Conservation (phyloP, 2,113 vertebrate genomes). For the Poecile atricapillus region DNA sequence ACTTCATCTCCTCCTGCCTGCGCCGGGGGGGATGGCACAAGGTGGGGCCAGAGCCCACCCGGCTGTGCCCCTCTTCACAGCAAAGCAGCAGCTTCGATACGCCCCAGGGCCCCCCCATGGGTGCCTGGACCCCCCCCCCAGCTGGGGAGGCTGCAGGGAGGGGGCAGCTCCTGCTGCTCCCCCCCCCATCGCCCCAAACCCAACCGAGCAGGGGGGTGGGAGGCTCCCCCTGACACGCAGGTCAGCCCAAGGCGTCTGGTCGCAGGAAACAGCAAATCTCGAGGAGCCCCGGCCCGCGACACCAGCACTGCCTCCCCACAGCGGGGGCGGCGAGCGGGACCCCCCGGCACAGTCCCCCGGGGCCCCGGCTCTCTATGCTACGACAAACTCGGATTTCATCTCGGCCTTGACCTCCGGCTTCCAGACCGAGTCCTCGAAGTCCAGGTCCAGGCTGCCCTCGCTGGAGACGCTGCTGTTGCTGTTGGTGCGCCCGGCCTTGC, state of each 20-base stretch:
- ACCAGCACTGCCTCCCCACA: not conserved
- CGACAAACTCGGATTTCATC: slow-evolving; percentile 92
- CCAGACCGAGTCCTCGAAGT: slow-evolving; percentile 97
- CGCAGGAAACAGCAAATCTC: not conserved
- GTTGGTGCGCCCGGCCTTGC: slow-evolving; percentile 89
- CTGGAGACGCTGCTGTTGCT: slow-evolving; percentile 88
- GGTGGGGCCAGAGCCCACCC: not conserved
- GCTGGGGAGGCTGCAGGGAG: not conserved
- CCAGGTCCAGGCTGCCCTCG: slow-evolving; percentile 89
- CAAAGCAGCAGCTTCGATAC: slow-evolving; percentile 41
- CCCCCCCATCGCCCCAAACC: not conserved
- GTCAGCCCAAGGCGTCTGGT: not conserved
- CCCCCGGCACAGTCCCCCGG: not conserved
- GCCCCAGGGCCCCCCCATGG: not conserved
- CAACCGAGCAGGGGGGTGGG: not conserved
- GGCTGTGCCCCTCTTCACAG: not conserved
- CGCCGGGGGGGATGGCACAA: not conserved
- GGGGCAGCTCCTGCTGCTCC: not conserved
- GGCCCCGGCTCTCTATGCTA: slow-evolving; percentile 78
- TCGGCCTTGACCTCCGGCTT: slow-evolving; percentile 97
- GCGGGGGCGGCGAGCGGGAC: not conserved
- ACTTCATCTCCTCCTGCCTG: slow-evolving; percentile 25
- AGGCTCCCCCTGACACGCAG: not conserved
- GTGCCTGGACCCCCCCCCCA: not conserved
- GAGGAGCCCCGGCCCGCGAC: not conserved